These are phyloP conservation scores for Caenorhabditis sinica DNA, from an alignment of 2,888 invertebrate species.

Conservation along the genomic window DNA sequence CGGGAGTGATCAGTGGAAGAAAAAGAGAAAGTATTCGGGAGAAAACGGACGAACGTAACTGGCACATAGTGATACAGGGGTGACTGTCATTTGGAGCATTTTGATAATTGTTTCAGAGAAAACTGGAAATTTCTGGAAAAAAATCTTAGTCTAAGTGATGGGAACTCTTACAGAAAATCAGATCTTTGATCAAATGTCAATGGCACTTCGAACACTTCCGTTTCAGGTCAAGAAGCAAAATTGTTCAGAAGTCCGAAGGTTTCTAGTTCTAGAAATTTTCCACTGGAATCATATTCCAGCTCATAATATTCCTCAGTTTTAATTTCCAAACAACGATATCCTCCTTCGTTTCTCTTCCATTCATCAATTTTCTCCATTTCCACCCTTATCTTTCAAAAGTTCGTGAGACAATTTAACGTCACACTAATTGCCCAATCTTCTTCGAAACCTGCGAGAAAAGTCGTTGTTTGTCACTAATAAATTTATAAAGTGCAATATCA, in stretches of 20 bases:
- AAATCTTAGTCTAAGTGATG: too few species aligned
- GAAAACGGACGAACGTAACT: slow-evolving; percentile 8
- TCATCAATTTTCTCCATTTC: not conserved
- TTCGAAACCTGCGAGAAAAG: not conserved
- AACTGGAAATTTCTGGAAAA: not conserved
- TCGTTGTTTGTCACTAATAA: not conserved
- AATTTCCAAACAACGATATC: not conserved
- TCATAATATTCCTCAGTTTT: not conserved
- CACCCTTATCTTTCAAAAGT: slow-evolving; percentile 8
- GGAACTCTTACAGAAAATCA: too few species aligned
- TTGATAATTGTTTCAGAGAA: not conserved
- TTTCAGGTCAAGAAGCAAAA: too few species aligned
- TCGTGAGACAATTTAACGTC: slow-evolving; percentile 8
- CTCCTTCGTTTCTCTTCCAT: not conserved
- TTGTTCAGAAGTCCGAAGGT: too few species aligned
- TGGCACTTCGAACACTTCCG: too few species aligned
- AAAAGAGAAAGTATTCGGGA: slow-evolving; percentile 18
- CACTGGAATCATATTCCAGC: too few species aligned
- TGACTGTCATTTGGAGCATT: not conserved
- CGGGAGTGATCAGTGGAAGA: slow-evolving; percentile 24
- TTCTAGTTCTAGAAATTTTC: too few species aligned
- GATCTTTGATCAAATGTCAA: too few species aligned
- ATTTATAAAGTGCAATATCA: slow-evolving; percentile 8
- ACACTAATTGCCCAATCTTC: slow-evolving; percentile 16
- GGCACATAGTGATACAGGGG: slow-evolving; percentile 24